A percentile compares a stretch with the other conserved stretches of the same genome.
Conservation (phyloP, 1,140 invertebrate species). For the Ditylenchus dipsaci region DNA sequence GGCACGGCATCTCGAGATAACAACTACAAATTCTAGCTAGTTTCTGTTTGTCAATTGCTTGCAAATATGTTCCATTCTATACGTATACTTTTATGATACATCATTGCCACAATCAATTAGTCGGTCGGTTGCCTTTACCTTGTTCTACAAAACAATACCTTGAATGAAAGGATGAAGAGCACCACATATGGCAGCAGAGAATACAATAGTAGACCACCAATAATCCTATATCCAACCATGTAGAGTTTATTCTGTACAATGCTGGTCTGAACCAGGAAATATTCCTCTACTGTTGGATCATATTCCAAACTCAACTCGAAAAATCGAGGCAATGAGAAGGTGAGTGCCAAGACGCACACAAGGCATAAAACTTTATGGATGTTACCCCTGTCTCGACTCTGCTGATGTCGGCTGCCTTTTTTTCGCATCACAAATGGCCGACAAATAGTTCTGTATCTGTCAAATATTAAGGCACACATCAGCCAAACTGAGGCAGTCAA, state of each 20-base stretch:
- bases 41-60: too few relatives aligned
- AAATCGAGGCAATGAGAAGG: slow-evolving; percentile 35
- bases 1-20: too few relatives aligned
- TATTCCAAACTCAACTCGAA: slow-evolving; percentile 32
- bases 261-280: slow-evolving; percentile 26
- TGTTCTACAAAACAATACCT: slow-evolving; percentile 12
- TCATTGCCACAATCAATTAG: not conserved
- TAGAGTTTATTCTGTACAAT: slow-evolving; percentile 37
- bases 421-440: slow-evolving; percentile 21
- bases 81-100: not conserved
- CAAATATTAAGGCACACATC: slow-evolving; percentile 41
- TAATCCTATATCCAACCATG: slow-evolving; percentile 43
- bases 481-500: slow-evolving; percentile 35
- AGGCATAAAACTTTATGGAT: slow-evolving; percentile 27
- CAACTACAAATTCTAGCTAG: too few relatives aligned
- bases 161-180: slow-evolving; percentile 34
- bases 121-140: not conserved
- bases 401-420: not conserved
- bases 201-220: slow-evolving; percentile 39
- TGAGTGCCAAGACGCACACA: slow-evolving; percentile 22
- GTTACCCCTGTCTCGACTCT: not conserved
- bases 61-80: too few relatives aligned
- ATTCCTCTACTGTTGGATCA: not conserved
- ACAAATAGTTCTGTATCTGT: slow-evolving; percentile 35
- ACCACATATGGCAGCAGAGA: slow-evolving; percentile 40